Percentiles rank a stretch among this genome's conserved stretches.
Evolutionary conservation across 2,113 vertebrate species (phyloP).

Genomic region (Planiliza haematocheilus): DNA sequence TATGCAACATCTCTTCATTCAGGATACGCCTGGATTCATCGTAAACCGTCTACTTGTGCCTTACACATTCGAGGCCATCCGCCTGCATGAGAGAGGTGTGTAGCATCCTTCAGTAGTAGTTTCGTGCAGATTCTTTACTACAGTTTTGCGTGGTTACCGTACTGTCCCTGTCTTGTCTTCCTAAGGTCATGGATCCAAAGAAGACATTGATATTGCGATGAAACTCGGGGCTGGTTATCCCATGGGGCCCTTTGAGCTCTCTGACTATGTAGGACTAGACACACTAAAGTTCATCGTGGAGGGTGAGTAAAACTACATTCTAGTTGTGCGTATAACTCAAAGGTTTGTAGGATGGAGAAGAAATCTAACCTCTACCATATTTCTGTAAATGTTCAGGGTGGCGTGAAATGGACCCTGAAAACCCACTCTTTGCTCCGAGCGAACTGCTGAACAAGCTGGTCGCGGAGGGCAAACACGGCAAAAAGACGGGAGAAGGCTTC

Average conservation of each 20-base stretch:
- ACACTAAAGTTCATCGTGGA: constrained; percentile 95
- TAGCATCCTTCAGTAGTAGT: neutral
- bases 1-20: constrained; percentile 4
- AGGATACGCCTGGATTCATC: constrained; percentile 97
- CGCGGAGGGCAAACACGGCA: constrained; percentile 92
- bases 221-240: constrained; percentile 96
- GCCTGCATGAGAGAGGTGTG: constrained; percentile 92
- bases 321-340: neutral
- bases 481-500: constrained; percentile 95
- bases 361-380: neutral
- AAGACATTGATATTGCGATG: constrained; percentile 97
- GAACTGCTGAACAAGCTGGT: constrained; percentile 90
- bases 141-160: neutral
- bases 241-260: constrained; percentile 97
- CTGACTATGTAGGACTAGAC: constrained; percentile 96
- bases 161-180: constrained; percentile 25
- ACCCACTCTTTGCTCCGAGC: constrained; percentile 88
- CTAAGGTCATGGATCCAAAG: constrained; percentile 94
- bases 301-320: constrained; percentile 79
- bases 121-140: neutral
- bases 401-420: constrained; percentile 85
- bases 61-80: constrained; percentile 91
- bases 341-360: too few species aligned
- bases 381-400: constrained; percentile 84
- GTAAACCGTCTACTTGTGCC: constrained; percentile 96